phyloP scores from a whole-genome alignment of 2,797 vertebrate genomes.

The Ctenosaura bakeri region DNA sequence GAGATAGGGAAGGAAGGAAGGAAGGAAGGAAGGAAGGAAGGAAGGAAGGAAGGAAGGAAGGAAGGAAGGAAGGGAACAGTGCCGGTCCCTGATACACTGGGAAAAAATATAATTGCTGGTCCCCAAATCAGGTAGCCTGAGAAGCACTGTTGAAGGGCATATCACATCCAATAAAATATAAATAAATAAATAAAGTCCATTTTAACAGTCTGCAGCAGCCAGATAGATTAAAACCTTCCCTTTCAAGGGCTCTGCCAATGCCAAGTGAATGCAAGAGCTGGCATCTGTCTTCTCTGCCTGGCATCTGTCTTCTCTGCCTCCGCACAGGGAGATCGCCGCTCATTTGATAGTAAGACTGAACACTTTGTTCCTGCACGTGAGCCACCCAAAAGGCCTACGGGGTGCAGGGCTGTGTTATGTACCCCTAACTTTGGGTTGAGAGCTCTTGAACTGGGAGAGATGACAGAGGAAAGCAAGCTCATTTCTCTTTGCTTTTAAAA shows the following conservation, averaged over 20 bases:
- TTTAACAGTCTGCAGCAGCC: slow-evolving; percentile 80
- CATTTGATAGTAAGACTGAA: not conserved
- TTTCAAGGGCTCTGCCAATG: slow-evolving; percentile 83
- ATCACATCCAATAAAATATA: slow-evolving; percentile 68
- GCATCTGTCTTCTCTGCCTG: slow-evolving; percentile 79
- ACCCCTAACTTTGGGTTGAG: not conserved
- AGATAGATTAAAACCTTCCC: slow-evolving; percentile 84
- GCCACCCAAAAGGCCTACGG: not conserved
- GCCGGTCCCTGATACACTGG: no score
- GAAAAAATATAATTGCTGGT: no score
- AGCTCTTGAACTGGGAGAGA: not conserved
- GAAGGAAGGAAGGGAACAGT: not conserved
- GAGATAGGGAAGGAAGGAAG: not conserved
- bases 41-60: not conserved
- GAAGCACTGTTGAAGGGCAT: slow-evolving; percentile 57
- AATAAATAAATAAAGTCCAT: slow-evolving; percentile 80
- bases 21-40: no score
- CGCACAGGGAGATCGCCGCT: slow-evolving; percentile 52
- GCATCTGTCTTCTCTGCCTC: slow-evolving; percentile 78
- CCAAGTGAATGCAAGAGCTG: slow-evolving; percentile 83
- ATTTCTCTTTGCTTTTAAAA: not conserved
- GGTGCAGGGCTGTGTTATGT: not conserved
- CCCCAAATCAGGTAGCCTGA: no score
- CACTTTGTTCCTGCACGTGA: no score
- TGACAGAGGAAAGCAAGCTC: no score